These are phyloP conservation scores for Trachelus stipa DNA, from an alignment of 2,888 invertebrate genomes.

Conservation along the genomic window DNA sequence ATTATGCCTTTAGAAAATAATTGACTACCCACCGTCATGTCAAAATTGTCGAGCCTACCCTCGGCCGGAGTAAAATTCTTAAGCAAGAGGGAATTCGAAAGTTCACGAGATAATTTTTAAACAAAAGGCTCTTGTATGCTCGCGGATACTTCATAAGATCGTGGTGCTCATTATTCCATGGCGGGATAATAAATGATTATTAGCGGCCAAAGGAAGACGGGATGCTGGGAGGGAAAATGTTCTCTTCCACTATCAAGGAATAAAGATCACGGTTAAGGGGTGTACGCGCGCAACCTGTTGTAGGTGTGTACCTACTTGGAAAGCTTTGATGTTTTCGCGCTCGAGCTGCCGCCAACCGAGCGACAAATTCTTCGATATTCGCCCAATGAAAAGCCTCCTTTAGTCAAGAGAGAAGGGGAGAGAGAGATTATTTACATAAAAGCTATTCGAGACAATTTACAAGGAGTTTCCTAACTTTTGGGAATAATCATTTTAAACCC, in stretches of 20 bases:
- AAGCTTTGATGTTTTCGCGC: conserved; percentile 62
- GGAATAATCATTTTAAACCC: not conserved
- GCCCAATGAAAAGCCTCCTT: conserved; percentile 59
- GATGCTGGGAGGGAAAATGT: not conserved
- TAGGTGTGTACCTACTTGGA: conserved; percentile 10
- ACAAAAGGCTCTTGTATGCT: conserved; percentile 57
- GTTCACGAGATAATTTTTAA: conserved; percentile 57
- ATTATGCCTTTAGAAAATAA: not conserved
- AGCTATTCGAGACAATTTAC: not conserved
- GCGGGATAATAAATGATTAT: conserved; percentile 65
- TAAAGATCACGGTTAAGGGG: not conserved
- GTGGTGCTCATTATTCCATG: conserved; percentile 53
- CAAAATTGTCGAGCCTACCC: not conserved
- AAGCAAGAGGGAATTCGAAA: not conserved
- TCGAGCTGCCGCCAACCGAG: conserved; percentile 56
- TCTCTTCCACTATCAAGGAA: not conserved
- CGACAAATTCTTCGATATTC: conserved; percentile 66
- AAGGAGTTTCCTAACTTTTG: not conserved
- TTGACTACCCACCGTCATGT: not conserved
- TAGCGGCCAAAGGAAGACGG: conserved; percentile 23
- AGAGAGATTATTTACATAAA: not conserved
- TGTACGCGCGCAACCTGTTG: not conserved
- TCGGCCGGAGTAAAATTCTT: not conserved
- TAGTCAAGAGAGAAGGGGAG: not conserved
- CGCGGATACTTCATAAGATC: conserved; percentile 49